Base-by-base conservation (phyloP, 2,113 vertebrate species). In the Smithornis capensis region DNA sequence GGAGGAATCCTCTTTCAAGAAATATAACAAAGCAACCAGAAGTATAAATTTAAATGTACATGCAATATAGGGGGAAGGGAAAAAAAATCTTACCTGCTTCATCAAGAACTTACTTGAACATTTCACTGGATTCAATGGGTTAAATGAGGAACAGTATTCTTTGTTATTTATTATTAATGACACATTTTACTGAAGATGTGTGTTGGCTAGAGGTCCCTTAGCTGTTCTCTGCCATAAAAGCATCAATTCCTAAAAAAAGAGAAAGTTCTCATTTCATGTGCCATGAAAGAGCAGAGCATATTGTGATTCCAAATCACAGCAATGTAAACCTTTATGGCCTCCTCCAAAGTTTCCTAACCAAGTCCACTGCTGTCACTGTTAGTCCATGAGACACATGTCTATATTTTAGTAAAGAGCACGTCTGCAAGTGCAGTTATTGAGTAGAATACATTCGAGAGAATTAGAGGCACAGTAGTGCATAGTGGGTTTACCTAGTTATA, bases 1-100 rank as follows among this genome's bases (percentile, higher is more conserved):
- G 89, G 56, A 80, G 53, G 67, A 94, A 92, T 68, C 40, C 33
- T 95, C 40, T 67, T 90, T 84, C 77, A 92, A 94, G 73, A 89
- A 93, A 52, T 67, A 18, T 40, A 92, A 75, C 35, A 92, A 96
- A 94, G 37, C 33, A 42, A 74, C 10, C 2, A 68, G 53, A 81
- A 53, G 44, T 49, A 85, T 55, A 78, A 47, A 87, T 94, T 74
- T 69, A 83, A 73, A 68, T 63, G 28, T 23, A 89, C 38, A 38
- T 9, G 11, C 5, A 69, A 22, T 45, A 31, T 64, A 60, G 9
- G 27, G 16, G 29, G 17, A 73, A 8, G 28, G 12, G 49, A 0
- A 6, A 49, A 35, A 50, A 35, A 50, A 53, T 2, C 25, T 57
- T 81, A 16, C n/a, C 89, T 60, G 6, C 15, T 70, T 62, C 37